These are phyloP conservation scores for Centroberyx gerrardi DNA, from an alignment of 2,797 vertebrate species.

Conservation along the genomic window DNA sequence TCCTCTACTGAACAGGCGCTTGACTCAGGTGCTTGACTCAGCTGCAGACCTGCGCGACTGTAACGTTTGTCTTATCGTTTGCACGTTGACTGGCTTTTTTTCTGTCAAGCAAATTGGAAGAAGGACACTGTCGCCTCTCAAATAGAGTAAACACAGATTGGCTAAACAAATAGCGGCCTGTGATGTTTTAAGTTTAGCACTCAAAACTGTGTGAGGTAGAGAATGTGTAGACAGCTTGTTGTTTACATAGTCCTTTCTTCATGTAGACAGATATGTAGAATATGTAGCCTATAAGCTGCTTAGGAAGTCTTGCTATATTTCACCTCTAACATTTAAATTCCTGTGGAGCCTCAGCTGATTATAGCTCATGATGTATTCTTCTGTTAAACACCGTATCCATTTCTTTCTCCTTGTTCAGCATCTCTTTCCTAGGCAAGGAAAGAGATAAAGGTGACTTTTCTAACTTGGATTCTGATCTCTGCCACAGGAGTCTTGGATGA, in stretches of 20 bases:
- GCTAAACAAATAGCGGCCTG: conserved; percentile 34
- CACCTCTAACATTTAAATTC: neutral
- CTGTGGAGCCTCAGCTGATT: neutral
- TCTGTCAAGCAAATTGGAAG: conserved; percentile 51
- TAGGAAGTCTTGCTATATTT: too few species aligned
- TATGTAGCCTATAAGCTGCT: too few species aligned
- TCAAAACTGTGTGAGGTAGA: conserved; percentile 4
- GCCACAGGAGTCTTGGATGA: conserved; percentile 8
- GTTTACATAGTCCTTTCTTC: neutral
- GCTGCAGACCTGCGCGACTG: conserved; percentile 63
- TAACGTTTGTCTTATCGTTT: conserved; percentile 73
- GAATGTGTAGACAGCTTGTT: neutral
- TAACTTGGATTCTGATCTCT: neutral
- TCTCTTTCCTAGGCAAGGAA: conserved; percentile 36
- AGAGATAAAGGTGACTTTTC: neutral
- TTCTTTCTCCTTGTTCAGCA: conserved; percentile 18
- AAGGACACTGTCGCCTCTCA: conserved; percentile 27
- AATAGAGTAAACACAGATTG: conserved; percentile 46
- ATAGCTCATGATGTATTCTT: neutral
- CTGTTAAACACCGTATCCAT: conserved; percentile 8
- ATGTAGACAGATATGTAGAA: neutral
- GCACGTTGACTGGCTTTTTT: conserved; percentile 57
- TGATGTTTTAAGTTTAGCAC: conserved; percentile 42
- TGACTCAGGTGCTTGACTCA: conserved; percentile 25
- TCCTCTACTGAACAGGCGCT: conserved; percentile 41